phyloP scores from a whole-genome alignment of 2,888 invertebrate species.

The Synanthedon andrenaeformis region DNA sequence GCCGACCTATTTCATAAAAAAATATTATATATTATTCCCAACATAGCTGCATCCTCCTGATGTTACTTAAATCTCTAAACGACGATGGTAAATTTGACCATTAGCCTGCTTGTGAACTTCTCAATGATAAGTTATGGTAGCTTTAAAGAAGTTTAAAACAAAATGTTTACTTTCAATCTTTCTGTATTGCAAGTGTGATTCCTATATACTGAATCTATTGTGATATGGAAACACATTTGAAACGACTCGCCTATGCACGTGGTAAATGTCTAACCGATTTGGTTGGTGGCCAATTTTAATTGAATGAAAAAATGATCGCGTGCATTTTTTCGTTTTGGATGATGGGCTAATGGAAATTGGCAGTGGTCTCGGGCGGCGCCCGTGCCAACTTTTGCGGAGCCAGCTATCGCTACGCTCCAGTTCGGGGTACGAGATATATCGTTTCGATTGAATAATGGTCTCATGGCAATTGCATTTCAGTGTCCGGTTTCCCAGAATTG shows the following conservation, averaged over 20 bases:
- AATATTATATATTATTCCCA: no score
- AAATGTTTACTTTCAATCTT: no score
- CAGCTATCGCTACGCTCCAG: conserved; percentile 64
- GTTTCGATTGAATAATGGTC: conserved; percentile 65
- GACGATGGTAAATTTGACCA: no score
- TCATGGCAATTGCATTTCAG: conserved; percentile 51
- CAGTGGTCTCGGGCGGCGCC: conserved; percentile 57
- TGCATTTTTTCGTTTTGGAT: conserved; percentile 69
- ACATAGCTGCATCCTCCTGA: no score
- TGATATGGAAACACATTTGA: no score
- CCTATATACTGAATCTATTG: no score
- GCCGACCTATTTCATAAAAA: no score
- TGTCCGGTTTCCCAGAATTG: conserved; percentile 36
- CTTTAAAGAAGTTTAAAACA: no score
- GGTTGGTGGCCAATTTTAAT: conserved; percentile 66
- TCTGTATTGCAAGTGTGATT: no score
- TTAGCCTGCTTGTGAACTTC: no score
- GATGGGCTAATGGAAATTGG: conserved; percentile 71
- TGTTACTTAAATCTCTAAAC: no score
- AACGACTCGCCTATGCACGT: background rate
- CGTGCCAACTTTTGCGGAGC: conserved; percentile 68
- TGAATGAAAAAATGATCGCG: conserved; percentile 70
- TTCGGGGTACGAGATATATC: conserved; percentile 59
- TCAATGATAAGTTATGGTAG: no score
- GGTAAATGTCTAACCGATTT: conserved; percentile 35